Base-by-base conservation (phyloP, 2,797 vertebrate genomes). In the Todus mexicanus region DNA sequence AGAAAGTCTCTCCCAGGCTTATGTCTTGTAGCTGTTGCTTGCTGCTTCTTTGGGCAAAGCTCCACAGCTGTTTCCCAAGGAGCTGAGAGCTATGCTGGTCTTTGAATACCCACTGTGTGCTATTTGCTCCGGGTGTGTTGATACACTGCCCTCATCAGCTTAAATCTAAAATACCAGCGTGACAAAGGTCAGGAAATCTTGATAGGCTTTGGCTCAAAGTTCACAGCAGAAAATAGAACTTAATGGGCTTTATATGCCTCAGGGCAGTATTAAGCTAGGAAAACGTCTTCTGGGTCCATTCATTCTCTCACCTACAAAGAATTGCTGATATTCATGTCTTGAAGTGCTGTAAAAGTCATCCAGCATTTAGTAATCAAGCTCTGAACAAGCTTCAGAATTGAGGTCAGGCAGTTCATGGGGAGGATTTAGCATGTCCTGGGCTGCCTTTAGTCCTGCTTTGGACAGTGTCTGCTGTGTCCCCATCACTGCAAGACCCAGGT, bases 161-260 rank as follows among this genome's bases (percentile, higher is more conserved):
- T 53, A 63, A 57, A 81, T 71, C 37, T 61, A 11, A 91, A 89
- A 80, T 20, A 70, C 50, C 57, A 45, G 19, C 0, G 0, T 59
- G 70, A 26, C 50, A 20, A 17, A 37, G 77, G 73, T 45, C 74
- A 47, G 79, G 8, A 29, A 23, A 54, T 47, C 50, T 68, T 5
- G 1, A 20, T 65, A 76, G 78, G 22, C 50, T 93, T 47, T 6
- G 3, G 20, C 60, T 89, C 45, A 45, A 61, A 80, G 84, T 84
- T 93, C 79, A 65, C 21, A 40, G 72, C 38, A 84, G 72, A 74
- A 93, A 95, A 77, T 3, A 78, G 61, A 45, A 59, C 25, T 76
- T 35, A 37, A 0, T 1, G 17, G 4, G n/a, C 23, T 92, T 85
- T 80, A 37, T 72, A 27, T 51, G 66, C 42, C 61, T 77, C 2